Percentiles rank a stretch among this genome's conserved stretches.
phyloP scores from a whole-genome alignment of 2,888 invertebrate genomes.

The Meghimatium bilineatum region DNA sequence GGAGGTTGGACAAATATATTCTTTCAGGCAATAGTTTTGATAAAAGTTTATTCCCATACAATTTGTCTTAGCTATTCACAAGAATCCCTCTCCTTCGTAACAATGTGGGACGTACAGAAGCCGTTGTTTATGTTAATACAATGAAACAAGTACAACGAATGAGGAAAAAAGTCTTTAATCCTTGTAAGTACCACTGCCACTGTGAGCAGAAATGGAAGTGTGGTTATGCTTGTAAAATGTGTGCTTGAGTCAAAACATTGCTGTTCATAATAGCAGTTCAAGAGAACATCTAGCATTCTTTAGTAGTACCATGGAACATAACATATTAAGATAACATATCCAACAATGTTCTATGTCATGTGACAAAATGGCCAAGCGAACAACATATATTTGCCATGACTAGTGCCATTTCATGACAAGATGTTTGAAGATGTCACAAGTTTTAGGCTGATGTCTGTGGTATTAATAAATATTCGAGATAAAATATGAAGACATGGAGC shows the following conservation, averaged over 20 bases:
- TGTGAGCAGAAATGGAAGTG: background rate
- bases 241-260: no score
- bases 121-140: conserved; percentile 47
- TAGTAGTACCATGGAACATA: no score
- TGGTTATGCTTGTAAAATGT: background rate
- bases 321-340: no score
- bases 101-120: conserved; percentile 34
- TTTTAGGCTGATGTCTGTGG: no score
- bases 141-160: conserved; percentile 44
- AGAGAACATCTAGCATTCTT: no score
- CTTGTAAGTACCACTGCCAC: conserved; percentile 20
- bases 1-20: background rate
- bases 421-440: no score
- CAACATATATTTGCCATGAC: no score
- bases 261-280: background rate
- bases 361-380: no score
- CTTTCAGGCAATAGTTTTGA: background rate
- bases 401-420: no score
- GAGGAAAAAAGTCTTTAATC: conserved; percentile 19
- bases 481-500: no score
- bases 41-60: conserved; percentile 9
- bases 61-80: conserved; percentile 38
- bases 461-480: no score
- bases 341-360: no score
- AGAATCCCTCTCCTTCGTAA: conserved; percentile 43